Percentiles rank a stretch among this genome's conserved stretches.
phyloP scores from a whole-genome alignment of 2,888 invertebrate genomes.

The Campoplex capitator region DNA sequence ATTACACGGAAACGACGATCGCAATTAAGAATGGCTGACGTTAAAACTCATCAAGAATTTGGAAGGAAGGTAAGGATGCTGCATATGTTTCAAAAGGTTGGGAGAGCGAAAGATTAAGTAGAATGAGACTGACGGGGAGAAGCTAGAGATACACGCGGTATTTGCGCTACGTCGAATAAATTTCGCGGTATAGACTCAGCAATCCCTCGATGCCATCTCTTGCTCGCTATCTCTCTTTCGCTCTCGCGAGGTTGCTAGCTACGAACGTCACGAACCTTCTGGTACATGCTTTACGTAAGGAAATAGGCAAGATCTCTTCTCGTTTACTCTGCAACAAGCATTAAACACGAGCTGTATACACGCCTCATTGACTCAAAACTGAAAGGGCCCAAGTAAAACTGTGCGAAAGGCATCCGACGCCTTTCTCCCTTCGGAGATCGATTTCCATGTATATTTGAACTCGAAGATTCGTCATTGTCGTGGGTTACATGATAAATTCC shows the following conservation, averaged over 20 bases:
- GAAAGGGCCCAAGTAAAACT: neutral
- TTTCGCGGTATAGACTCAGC: slow-evolving; percentile 39
- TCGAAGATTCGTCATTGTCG: slow-evolving; percentile 4
- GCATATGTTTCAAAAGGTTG: neutral
- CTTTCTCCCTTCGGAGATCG: neutral
- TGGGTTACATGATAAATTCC: slow-evolving; percentile 28
- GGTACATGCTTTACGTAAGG: slow-evolving; percentile 25
- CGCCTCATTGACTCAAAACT: neutral
- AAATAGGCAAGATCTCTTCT: slow-evolving; percentile 32
- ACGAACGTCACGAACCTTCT: slow-evolving; percentile 56
- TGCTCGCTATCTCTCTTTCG: neutral
- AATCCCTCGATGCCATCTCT: slow-evolving; percentile 4
- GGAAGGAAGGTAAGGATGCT: neutral
- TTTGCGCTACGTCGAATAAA: slow-evolving; percentile 63
- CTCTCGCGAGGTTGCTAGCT: neutral
- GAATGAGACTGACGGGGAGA: slow-evolving; percentile 27
- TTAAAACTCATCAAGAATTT: slow-evolving; percentile 60
- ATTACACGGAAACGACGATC: slow-evolving; percentile 29
- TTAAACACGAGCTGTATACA: neutral
- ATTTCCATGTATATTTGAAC: neutral
- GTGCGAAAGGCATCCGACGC: neutral
- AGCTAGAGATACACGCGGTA: slow-evolving; percentile 17
- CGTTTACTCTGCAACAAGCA: slow-evolving; percentile 3
- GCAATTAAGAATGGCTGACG: slow-evolving; percentile 50
- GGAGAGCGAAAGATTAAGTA: slow-evolving; percentile 3